Evolutionary conservation across 2,888 invertebrate genomes (phyloP).

Genomic region (Sceliomorpha sp.): DNA sequence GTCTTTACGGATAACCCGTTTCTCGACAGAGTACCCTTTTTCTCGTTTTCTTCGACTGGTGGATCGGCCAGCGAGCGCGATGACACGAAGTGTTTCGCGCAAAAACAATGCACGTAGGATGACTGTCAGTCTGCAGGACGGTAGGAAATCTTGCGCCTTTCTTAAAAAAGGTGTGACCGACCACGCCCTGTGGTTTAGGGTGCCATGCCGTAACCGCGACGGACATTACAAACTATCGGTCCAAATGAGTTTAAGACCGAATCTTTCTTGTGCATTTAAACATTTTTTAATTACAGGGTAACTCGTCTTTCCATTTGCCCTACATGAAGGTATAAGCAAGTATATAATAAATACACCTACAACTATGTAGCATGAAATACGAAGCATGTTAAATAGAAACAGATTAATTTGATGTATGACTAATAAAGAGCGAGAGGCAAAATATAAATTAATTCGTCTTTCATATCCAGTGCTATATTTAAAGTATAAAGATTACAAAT

Average conservation of each 20-base stretch:
- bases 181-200: slow-evolving; percentile 66
- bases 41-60: slow-evolving; percentile 22
- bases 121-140: slow-evolving; percentile 66
- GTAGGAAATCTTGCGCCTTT: slow-evolving; percentile 66
- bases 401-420: too few species aligned
- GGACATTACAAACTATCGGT: slow-evolving; percentile 70
- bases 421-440: too few species aligned
- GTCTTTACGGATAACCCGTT: slow-evolving; percentile 28
- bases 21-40: slow-evolving; percentile 33
- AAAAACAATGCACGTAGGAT: slow-evolving; percentile 73
- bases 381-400: too few species aligned
- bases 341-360: too few species aligned
- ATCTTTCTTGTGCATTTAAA: slow-evolving; percentile 17
- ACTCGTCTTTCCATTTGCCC: too few species aligned
- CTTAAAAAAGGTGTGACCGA: slow-evolving; percentile 74
- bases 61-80: slow-evolving; percentile 53
- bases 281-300: too few species aligned
- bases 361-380: too few species aligned
- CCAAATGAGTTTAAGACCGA: slow-evolving; percentile 15
- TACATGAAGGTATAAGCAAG: too few species aligned
- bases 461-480: too few species aligned
- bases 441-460: too few species aligned
- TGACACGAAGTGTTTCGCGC: slow-evolving; percentile 71
- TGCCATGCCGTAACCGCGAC: slow-evolving; percentile 60
- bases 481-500: too few species aligned